Evolutionary conservation across 2,113 vertebrate species (phyloP).

Genomic region (Conger conger): DNA sequence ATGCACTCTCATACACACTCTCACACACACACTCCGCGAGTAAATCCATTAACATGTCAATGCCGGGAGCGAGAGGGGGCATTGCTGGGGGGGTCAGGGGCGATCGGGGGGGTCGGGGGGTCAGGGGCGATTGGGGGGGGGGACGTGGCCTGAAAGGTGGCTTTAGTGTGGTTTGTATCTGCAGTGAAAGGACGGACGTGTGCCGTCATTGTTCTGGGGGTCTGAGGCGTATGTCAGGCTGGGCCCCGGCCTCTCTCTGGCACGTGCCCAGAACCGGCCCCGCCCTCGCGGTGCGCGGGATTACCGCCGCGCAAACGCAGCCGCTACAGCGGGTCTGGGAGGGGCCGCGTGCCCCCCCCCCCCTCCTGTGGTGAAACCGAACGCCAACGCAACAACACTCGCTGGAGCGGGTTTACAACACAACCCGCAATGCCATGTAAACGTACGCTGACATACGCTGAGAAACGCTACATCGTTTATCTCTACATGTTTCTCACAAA

Average conservation of each 20-base stretch:
- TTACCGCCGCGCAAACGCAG: not conserved
- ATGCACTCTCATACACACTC: no score
- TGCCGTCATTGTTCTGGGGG: not conserved
- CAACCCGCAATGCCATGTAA: not conserved
- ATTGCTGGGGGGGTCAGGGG: not conserved
- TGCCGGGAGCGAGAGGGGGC: not conserved
- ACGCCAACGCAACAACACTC: not conserved
- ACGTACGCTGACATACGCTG: not conserved
- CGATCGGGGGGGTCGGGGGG: not conserved
- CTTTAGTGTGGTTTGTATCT: not conserved
- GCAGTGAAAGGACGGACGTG: not conserved
- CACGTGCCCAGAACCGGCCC: not conserved
- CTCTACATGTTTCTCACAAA: not conserved
- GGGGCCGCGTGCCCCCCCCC: not conserved
- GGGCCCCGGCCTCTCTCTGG: not conserved
- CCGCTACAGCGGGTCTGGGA: not conserved
- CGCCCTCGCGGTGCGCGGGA: not conserved
- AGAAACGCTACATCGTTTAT: not conserved
- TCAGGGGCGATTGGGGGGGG: not conserved
- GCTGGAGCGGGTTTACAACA: no score
- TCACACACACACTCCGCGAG: not conserved
- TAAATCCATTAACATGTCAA: slow-evolving; percentile 21
- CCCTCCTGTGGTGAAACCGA: not conserved
- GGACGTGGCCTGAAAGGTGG: not conserved
- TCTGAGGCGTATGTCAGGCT: not conserved